Evolutionary conservation across 2,113 vertebrate genomes (phyloP).

Genomic region (Mobula hypostoma): DNA sequence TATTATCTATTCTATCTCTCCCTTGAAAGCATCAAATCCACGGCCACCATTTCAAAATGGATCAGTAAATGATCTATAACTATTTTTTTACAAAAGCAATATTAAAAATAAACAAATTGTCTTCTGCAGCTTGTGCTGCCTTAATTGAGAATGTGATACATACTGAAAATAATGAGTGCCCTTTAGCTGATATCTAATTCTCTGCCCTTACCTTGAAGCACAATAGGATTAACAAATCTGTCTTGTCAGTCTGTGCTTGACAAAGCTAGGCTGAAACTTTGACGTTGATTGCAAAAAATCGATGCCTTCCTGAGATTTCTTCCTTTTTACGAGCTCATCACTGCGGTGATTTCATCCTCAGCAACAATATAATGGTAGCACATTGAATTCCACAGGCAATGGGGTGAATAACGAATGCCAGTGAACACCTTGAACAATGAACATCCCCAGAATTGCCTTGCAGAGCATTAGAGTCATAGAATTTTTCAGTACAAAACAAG

Average conservation of each 20-base stretch:
- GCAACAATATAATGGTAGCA: background rate
- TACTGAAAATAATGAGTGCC: slow-evolving; percentile 9
- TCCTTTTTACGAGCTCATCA: background rate
- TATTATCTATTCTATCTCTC: background rate
- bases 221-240: slow-evolving; percentile 17
- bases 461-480: too few species aligned
- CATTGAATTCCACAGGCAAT: background rate
- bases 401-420: background rate
- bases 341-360: background rate
- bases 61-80: background rate
- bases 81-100: background rate
- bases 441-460: background rate
- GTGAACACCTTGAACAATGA: background rate
- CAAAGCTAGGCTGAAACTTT: slow-evolving; percentile 17
- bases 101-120: background rate
- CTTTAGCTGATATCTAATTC: slow-evolving; percentile 14
- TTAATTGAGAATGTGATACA: background rate
- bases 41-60: background rate
- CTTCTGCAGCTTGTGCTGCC: background rate
- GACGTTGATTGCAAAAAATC: slow-evolving; percentile 15
- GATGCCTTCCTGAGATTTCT: slow-evolving; percentile 2
- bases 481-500: too few species aligned
- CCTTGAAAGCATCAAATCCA: background rate
- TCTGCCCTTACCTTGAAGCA: background rate
- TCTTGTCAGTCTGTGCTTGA: background rate